Conservation (phyloP, 2,797 vertebrate species). For the Tapirus indicus region DNA sequence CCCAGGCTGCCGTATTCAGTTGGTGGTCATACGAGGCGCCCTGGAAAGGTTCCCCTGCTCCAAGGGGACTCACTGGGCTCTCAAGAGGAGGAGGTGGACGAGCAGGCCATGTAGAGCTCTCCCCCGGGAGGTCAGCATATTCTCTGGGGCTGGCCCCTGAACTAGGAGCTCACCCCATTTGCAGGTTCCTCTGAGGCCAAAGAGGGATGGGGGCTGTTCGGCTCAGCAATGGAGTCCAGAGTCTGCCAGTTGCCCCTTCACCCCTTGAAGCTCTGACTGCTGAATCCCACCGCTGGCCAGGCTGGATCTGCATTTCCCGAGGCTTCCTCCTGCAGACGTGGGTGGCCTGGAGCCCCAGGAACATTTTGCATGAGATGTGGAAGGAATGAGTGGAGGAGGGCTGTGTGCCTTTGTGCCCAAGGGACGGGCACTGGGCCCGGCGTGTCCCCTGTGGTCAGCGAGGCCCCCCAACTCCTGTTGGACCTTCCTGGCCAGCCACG, state of each 20-base stretch:
- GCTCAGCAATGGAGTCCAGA: neutral
- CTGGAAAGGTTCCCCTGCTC: neutral
- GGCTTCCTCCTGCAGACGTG: neutral
- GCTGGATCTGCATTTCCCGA: neutral
- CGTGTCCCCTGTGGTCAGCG: too few relatives aligned
- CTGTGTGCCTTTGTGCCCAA: neutral
- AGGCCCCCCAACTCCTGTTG: neutral
- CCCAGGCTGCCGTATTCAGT: neutral
- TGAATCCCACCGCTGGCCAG: neutral
- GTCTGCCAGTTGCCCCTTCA: neutral
- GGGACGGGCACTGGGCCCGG: neutral
- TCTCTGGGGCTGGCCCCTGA: neutral
- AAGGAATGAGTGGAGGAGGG: neutral
- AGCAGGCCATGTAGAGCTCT: neutral
- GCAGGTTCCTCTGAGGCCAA: neutral
- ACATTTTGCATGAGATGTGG: neutral
- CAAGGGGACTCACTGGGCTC: neutral
- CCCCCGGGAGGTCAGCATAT: neutral
- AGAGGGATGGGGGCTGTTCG: neutral
- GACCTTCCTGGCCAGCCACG: neutral
- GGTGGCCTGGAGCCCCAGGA: neutral
- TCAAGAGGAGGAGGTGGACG: neutral
- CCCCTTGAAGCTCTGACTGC: neutral
- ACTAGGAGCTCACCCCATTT: neutral
- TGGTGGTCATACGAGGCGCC: neutral